phyloP scores from a whole-genome alignment of 2,888 invertebrate species.

The Luperina testacea region DNA sequence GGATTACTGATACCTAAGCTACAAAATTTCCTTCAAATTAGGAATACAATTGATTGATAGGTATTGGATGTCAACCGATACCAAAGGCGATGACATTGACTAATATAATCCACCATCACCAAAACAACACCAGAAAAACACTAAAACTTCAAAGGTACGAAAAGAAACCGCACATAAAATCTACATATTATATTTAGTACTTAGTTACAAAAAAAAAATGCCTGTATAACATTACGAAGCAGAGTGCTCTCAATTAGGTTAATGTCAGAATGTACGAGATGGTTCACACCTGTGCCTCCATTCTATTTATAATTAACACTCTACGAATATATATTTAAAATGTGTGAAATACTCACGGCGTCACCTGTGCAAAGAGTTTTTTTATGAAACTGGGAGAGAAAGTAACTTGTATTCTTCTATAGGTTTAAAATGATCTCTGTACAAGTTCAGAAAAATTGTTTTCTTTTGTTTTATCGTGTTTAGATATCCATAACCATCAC shows the following conservation, averaged over 20 bases:
- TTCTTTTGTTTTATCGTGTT: too few species aligned
- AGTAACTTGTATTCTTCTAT: not conserved
- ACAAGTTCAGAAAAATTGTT: too few species aligned
- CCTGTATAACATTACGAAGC: conserved; percentile 29
- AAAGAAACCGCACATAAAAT: conserved; percentile 27
- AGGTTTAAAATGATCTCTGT: not conserved
- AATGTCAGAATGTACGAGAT: conserved; percentile 54
- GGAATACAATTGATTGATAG: not conserved
- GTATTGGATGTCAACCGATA: not conserved
- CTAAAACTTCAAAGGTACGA: not conserved
- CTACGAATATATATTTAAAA: conserved; percentile 43
- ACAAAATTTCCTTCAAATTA: not conserved
- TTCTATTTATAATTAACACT: conserved; percentile 62
- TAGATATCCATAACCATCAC: too few species aligned
- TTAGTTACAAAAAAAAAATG: conserved; percentile 37
- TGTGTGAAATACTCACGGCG: conserved; percentile 26
- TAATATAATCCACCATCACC: not conserved
- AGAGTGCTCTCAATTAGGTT: conserved; percentile 64
- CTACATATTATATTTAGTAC: conserved; percentile 36
- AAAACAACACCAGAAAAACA: not conserved
- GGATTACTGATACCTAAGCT: not conserved
- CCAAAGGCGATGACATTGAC: too few species aligned
- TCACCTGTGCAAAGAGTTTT: conserved; percentile 40
- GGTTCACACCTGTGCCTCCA: conserved; percentile 62
- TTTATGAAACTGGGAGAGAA: conserved; percentile 5